Percentiles rank a stretch among this genome's conserved stretches.
Conservation (phyloP, 2,888 invertebrate species). For the Leptopilina syphax region DNA sequence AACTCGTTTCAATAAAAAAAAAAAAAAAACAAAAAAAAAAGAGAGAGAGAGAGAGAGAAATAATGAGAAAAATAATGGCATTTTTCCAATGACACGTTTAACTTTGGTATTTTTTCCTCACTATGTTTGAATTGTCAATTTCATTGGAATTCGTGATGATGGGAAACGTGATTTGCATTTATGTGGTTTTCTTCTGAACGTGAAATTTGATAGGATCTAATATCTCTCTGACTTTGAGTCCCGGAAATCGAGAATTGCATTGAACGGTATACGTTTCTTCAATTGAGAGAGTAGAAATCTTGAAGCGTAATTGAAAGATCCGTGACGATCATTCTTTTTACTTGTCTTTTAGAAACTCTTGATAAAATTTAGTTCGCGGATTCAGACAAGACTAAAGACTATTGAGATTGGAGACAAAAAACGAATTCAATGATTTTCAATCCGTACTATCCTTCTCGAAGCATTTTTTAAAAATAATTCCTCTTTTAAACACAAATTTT, state of each 20-base stretch:
- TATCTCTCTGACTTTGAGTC: constrained; percentile 37
- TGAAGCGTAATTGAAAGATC: constrained; percentile 30
- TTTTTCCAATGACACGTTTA: constrained; percentile 7
- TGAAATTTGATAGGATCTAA: constrained; percentile 30
- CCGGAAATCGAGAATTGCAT: constrained; percentile 48
- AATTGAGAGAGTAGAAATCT: constrained; percentile 44
- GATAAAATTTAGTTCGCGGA: too few relatives aligned
- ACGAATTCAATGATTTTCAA: too few relatives aligned
- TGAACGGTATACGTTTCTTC: constrained; percentile 42
- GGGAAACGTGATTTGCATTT: constrained; percentile 26
- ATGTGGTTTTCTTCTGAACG: constrained; percentile 19
- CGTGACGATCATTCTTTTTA: background rate
- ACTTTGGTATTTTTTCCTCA: background rate
- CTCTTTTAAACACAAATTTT: too few relatives aligned
- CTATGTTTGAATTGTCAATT: constrained; percentile 19
- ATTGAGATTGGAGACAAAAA: too few relatives aligned
- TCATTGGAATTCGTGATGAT: constrained; percentile 14
- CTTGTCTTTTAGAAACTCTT: background rate
- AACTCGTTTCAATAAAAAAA: background rate
- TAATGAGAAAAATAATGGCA: constrained; percentile 3
- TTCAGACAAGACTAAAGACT: too few relatives aligned
- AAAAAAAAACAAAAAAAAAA: background rate
- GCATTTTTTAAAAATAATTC: too few relatives aligned
- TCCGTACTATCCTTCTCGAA: too few relatives aligned
- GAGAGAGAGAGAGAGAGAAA: too few relatives aligned